Percentiles rank a stretch among this genome's conserved stretches.
Evolutionary conservation across 2,797 vertebrate genomes (phyloP).

Genomic region (Lutjanus argentimaculatus): DNA sequence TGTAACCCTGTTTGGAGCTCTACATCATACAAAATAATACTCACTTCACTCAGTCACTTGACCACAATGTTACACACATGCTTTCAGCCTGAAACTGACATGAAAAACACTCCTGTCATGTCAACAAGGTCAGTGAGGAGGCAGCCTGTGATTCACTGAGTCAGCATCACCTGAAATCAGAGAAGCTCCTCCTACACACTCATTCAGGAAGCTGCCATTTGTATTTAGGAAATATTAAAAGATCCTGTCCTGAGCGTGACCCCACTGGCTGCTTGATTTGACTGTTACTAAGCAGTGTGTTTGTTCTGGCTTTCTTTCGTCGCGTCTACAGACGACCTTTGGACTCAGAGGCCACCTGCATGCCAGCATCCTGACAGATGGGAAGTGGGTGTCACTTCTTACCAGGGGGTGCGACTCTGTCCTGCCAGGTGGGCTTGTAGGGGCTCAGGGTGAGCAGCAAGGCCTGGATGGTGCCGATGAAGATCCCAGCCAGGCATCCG

Average conservation of each 20-base stretch:
- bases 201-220: neutral
- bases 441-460: slow-evolving; percentile 93
- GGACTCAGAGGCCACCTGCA: neutral
- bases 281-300: neutral
- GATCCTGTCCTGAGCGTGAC: neutral
- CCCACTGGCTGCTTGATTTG: too few species aligned
- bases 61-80: neutral
- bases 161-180: slow-evolving; percentile 2
- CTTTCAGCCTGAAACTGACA: neutral
- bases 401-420: slow-evolving; percentile 97
- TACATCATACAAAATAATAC: neutral
- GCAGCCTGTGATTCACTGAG: neutral
- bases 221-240: too few species aligned
- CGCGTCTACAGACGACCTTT: neutral
- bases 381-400: slow-evolving; percentile 52
- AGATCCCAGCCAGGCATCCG: slow-evolving; percentile 94
- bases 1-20: slow-evolving; percentile 7
- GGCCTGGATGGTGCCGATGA: slow-evolving; percentile 97
- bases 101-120: slow-evolving; percentile 4
- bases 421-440: slow-evolving; percentile 97
- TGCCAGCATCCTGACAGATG: neutral
- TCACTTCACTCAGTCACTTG: neutral
- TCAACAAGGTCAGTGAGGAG: neutral
- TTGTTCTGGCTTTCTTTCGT: neutral
- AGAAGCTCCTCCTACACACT: neutral